phyloP scores from a whole-genome alignment of 1,140 invertebrate genomes.

The Drosophila auraria region DNA sequence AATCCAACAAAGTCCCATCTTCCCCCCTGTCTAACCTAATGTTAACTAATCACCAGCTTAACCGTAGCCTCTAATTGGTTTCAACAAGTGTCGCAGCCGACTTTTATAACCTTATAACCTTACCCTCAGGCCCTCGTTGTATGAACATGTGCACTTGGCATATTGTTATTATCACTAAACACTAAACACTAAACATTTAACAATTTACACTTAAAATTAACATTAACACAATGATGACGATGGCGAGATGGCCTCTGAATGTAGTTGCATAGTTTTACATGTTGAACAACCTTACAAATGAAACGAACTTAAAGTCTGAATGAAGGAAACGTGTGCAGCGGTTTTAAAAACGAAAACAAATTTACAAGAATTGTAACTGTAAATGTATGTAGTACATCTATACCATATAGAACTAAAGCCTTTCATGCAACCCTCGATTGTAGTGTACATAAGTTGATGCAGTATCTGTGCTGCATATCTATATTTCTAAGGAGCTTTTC shows the following conservation, averaged over 20 bases:
- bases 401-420: slow-evolving; percentile 24
- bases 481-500: slow-evolving; percentile 31
- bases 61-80: slow-evolving; percentile 61
- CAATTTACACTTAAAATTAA: slow-evolving; percentile 27
- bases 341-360: slow-evolving; percentile 74
- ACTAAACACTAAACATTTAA: background rate
- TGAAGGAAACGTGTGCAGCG: slow-evolving; percentile 79
- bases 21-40: slow-evolving; percentile 36
- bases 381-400: slow-evolving; percentile 43
- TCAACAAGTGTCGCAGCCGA: slow-evolving; percentile 44
- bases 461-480: slow-evolving; percentile 2
- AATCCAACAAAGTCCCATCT: slow-evolving; percentile 28
- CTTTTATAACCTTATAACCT: slow-evolving; percentile 10
- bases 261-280: slow-evolving; percentile 69
- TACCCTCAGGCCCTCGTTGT: slow-evolving; percentile 68
- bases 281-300: slow-evolving; percentile 77
- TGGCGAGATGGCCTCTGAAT: slow-evolving; percentile 26
- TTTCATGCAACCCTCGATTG: slow-evolving; percentile 28
- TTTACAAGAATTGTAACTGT: slow-evolving; percentile 53
- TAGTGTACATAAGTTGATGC: slow-evolving; percentile 11
- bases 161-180: slow-evolving; percentile 53
- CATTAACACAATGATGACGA: slow-evolving; percentile 28
- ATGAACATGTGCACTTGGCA: slow-evolving; percentile 27
- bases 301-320: slow-evolving; percentile 82
- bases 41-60: slow-evolving; percentile 25